These are phyloP conservation scores for Drosophila conformis DNA, from an alignment of 2,888 invertebrate species.

Conservation along the genomic window DNA sequence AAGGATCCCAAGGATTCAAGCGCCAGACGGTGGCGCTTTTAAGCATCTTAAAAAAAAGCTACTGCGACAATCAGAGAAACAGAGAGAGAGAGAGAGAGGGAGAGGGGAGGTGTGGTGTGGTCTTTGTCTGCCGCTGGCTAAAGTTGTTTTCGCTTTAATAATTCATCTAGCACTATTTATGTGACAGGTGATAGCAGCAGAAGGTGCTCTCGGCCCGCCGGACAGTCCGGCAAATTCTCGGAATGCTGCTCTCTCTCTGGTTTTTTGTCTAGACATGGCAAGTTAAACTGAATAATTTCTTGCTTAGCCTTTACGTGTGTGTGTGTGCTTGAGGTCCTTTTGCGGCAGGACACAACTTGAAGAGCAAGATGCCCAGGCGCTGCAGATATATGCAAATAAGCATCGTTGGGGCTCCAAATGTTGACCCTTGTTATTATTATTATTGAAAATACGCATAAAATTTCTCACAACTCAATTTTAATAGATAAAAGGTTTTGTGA, in stretches of 20 bases:
- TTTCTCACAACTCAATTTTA: constrained; percentile 9
- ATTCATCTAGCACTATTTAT: constrained; percentile 78
- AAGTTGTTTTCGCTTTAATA: constrained; percentile 71
- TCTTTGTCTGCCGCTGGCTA: constrained; percentile 29
- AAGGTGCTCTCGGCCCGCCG: constrained; percentile 33
- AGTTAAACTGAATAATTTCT: constrained; percentile 43
- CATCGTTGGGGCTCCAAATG: background rate
- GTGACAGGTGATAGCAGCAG: constrained; percentile 78
- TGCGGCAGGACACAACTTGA: background rate
- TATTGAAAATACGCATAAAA: constrained; percentile 5
- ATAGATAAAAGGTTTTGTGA: constrained; percentile 2
- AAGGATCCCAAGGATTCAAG: constrained; percentile 26
- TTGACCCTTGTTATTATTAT: background rate
- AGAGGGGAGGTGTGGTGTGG: background rate
- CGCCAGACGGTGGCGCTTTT: constrained; percentile 67
- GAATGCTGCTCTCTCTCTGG: background rate
- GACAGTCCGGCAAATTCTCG: constrained; percentile 30
- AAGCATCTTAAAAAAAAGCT: constrained; percentile 72
- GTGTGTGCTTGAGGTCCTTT: background rate
- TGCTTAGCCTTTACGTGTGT: background rate
- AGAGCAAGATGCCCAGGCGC: background rate
- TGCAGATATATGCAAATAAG: constrained; percentile 14
- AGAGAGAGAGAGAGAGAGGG: background rate
- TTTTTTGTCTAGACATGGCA: constrained; percentile 38
- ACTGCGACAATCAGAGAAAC: constrained; percentile 14